Percentiles rank a stretch among this genome's conserved stretches.
phyloP scores from a whole-genome alignment of 2,888 invertebrate genomes.

The Pterostichus niger region DNA sequence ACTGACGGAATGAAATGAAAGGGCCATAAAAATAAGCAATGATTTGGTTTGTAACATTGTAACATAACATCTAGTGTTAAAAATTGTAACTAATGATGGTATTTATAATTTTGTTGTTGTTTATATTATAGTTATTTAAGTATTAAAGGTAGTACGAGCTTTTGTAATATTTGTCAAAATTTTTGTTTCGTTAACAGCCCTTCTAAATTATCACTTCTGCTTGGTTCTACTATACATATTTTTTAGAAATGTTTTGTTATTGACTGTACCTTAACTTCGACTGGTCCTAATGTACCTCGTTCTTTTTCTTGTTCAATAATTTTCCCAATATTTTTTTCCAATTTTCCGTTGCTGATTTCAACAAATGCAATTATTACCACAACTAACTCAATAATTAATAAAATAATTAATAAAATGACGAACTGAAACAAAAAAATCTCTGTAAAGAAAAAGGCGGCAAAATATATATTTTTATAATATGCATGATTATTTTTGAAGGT shows the following conservation, averaged over 20 bases:
- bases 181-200: no score
- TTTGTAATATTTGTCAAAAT: no score
- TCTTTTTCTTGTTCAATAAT: slow-evolving; percentile 47
- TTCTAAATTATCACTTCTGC: no score
- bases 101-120: no score
- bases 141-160: no score
- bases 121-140: no score
- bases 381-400: slow-evolving; percentile 84
- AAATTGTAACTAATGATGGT: no score
- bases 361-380: slow-evolving; percentile 83
- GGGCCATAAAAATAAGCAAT: no score
- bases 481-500: background rate
- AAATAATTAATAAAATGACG: slow-evolving; percentile 82
- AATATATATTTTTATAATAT: background rate
- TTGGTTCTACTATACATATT: background rate
- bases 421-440: slow-evolving; percentile 78
- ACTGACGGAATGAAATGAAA: no score
- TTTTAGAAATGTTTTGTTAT: background rate
- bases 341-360: slow-evolving; percentile 52
- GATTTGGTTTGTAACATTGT: no score
- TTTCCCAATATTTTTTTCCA: slow-evolving; percentile 49
- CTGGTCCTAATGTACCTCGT: slow-evolving; percentile 13
- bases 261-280: slow-evolving; percentile 51
- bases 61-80: no score
- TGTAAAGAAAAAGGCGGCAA: no score